Evolutionary conservation across 2,888 invertebrate species (phyloP).

Genomic region (Perithous albicinctus): DNA sequence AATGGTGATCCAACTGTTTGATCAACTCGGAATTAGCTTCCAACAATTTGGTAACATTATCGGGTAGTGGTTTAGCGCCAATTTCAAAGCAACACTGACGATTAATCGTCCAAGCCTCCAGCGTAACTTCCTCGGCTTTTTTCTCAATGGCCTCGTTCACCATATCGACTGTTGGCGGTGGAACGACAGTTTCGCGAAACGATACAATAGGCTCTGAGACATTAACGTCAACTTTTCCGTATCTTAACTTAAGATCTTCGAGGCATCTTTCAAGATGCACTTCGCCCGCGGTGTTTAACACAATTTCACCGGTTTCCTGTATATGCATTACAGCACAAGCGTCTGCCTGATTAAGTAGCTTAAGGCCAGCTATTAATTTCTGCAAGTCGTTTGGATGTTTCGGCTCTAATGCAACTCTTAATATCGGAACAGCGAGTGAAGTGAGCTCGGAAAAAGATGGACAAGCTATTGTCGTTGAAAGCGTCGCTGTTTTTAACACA

Average conservation of each 20-base stretch:
- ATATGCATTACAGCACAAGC: slow-evolving; percentile 96
- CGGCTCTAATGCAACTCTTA: slow-evolving; percentile 97
- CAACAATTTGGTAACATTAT: slow-evolving; percentile 89
- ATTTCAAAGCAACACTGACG: slow-evolving; percentile 90
- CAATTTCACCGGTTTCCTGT: slow-evolving; percentile 97
- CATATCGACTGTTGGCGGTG: slow-evolving; percentile 92
- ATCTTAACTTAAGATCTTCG: slow-evolving; percentile 93
- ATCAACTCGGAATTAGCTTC: slow-evolving; percentile 90
- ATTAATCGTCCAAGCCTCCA: slow-evolving; percentile 88
- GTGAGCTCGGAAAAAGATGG: slow-evolving; percentile 95
- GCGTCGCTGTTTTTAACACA: slow-evolving; percentile 95
- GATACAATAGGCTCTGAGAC: slow-evolving; percentile 98
- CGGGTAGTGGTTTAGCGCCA: slow-evolving; percentile 92
- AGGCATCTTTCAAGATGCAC: slow-evolving; percentile 98
- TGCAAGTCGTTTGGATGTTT: slow-evolving; percentile 92
- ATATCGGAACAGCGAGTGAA: slow-evolving; percentile 92
- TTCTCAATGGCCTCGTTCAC: slow-evolving; percentile 93
- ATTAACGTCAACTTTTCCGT: slow-evolving; percentile 94
- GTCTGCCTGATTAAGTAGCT: slow-evolving; percentile 96
- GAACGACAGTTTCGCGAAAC: slow-evolving; percentile 96
- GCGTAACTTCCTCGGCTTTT: slow-evolving; percentile 85
- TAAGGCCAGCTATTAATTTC: slow-evolving; percentile 90
- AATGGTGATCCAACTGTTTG: slow-evolving; percentile 87
- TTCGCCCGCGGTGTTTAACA: slow-evolving; percentile 97
- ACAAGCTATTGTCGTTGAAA: slow-evolving; percentile 92